phyloP scores from a whole-genome alignment of 2,797 vertebrate species.

The Oryzias sinensis region DNA sequence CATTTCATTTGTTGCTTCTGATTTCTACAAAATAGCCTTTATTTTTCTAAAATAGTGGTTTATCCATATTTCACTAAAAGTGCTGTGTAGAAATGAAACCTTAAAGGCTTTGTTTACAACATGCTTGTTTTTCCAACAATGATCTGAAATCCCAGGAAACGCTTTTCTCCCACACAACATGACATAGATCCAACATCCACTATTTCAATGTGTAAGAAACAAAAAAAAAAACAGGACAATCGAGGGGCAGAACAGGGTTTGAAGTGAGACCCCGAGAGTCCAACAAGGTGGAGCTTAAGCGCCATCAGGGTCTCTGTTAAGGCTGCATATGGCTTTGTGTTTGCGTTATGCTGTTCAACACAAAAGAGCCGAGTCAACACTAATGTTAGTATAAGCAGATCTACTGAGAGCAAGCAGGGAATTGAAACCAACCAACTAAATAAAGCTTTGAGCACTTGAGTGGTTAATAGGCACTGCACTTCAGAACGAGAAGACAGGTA shows the following conservation, averaged over 20 bases:
- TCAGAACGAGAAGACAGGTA: conserved; percentile 37
- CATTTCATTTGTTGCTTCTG: not conserved
- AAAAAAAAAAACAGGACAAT: not conserved
- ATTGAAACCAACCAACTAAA: conserved; percentile 26
- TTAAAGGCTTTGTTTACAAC: conserved; percentile 5
- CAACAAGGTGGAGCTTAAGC: conserved; percentile 36
- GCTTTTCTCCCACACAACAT: conserved; percentile 5
- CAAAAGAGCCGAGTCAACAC: conserved; percentile 21
- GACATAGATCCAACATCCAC: not conserved
- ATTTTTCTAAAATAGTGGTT: too few relatives aligned
- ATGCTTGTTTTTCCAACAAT: conserved; percentile 9
- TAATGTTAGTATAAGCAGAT: conserved; percentile 37
- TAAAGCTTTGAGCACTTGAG: conserved; percentile 65
- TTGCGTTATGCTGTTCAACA: conserved; percentile 18
- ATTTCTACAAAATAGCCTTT: too few relatives aligned
- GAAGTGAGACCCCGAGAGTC: conserved; percentile 33
- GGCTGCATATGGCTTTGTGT: conserved; percentile 59
- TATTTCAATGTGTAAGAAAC: conserved; percentile 1
- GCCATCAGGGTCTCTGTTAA: conserved; percentile 46
- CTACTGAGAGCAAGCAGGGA: conserved; percentile 20
- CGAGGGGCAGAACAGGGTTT: conserved; percentile 2
- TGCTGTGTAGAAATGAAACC: not conserved
- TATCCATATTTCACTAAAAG: too few relatives aligned
- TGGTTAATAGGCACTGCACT: conserved; percentile 69
- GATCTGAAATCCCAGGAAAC: too few relatives aligned